Percentiles rank a stretch among this genome's conserved stretches.
Evolutionary conservation across 2,888 invertebrate genomes (phyloP).

Genomic region (Ectobius pallidus): DNA sequence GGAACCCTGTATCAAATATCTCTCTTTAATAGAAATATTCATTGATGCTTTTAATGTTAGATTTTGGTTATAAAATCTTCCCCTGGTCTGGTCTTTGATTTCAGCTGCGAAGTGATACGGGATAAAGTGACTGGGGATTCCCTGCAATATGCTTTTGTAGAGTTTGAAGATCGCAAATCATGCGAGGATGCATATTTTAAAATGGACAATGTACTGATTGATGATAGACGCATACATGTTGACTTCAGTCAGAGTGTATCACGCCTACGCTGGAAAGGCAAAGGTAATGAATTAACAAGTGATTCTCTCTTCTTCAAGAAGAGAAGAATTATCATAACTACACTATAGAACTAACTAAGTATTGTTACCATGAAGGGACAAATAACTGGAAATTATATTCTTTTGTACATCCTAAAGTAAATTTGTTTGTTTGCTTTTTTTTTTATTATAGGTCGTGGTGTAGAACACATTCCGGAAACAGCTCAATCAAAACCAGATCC

Average conservation of each 20-base stretch:
- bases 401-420: too few species aligned
- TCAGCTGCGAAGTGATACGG: slow-evolving; percentile 92
- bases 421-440: too few species aligned
- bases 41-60: too few species aligned
- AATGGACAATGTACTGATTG: slow-evolving; percentile 99
- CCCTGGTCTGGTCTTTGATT: too few species aligned
- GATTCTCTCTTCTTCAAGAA: background rate
- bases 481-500: background rate
- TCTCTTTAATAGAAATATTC: too few species aligned
- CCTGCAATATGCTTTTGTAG: slow-evolving; percentile 98
- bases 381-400: too few species aligned
- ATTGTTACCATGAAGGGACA: too few species aligned
- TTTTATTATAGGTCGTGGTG: slow-evolving; percentile 64
- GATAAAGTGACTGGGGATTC: slow-evolving; percentile 93
- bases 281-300: slow-evolving; percentile 59
- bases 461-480: slow-evolving; percentile 59
- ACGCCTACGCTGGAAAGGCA: slow-evolving; percentile 81
- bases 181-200: slow-evolving; percentile 99
- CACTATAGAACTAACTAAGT: too few species aligned
- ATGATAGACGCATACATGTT: slow-evolving; percentile 97
- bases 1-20: too few species aligned
- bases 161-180: slow-evolving; percentile 88
- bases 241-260: slow-evolving; percentile 99
- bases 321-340: too few species aligned
- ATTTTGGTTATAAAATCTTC: too few species aligned